phyloP scores from a whole-genome alignment of 30 jellyfish, hydroid and myxozoan genomes.

The Phacellophora camtschatica region DNA sequence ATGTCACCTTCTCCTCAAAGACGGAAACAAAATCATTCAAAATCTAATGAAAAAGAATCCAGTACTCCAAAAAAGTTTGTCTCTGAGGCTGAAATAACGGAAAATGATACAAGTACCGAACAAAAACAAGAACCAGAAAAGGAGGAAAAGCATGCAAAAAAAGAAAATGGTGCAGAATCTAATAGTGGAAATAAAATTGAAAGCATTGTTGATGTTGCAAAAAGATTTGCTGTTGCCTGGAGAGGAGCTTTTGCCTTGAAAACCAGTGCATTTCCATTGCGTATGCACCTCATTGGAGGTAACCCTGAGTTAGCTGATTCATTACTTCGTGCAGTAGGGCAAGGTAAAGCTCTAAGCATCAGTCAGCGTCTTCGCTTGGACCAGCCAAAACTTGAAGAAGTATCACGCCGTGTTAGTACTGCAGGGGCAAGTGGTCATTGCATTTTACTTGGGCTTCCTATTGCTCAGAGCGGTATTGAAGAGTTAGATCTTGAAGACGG shows the following conservation, averaged over 20 bases:
- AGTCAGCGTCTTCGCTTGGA: slow-evolving; percentile 96
- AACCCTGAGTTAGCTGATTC: slow-evolving; percentile 96
- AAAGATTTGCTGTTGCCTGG: slow-evolving; percentile 98
- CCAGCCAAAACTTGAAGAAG: slow-evolving; percentile 97
- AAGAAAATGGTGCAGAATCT: slow-evolving; percentile 65
- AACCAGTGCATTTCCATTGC: slow-evolving; percentile 94
- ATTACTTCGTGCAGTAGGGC: slow-evolving; percentile 90
- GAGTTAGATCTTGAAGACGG: slow-evolving; percentile 78
- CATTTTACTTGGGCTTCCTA: slow-evolving; percentile 87
- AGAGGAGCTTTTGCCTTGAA: slow-evolving; percentile 96
- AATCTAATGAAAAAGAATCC: slow-evolving; percentile 53
- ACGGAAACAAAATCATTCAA: slow-evolving; percentile 37
- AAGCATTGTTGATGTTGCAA: slow-evolving; percentile 87
- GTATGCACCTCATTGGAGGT: slow-evolving; percentile 97
- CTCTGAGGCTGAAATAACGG: slow-evolving; percentile 17
- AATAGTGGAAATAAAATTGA: slow-evolving; percentile 47
- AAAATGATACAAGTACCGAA: neutral
- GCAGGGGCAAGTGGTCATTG: slow-evolving; percentile 99
- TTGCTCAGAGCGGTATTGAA: slow-evolving; percentile 80
- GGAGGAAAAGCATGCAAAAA: slow-evolving; percentile 29
- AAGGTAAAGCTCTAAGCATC: slow-evolving; percentile 79
- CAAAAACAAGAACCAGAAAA: slow-evolving; percentile 8
- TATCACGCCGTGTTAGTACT: slow-evolving; percentile 89
- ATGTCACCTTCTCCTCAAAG: slow-evolving; percentile 58
- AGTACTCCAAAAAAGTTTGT: slow-evolving; percentile 9